These are phyloP conservation scores for Leptatherina wallacei DNA, from an alignment of 2,797 vertebrate species.

Conservation along the genomic window DNA sequence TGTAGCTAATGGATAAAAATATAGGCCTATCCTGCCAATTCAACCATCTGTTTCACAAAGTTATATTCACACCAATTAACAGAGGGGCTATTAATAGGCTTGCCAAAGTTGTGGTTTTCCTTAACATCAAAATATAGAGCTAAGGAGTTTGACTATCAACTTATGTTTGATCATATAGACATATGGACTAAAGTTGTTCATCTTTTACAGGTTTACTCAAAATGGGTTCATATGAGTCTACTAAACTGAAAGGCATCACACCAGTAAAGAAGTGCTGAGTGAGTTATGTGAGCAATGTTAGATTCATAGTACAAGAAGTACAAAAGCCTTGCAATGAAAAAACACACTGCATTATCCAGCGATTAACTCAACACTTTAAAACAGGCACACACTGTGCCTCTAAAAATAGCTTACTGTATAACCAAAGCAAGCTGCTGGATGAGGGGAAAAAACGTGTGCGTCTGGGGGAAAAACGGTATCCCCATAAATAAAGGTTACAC, in stretches of 20 bases:
- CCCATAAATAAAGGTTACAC: conserved; percentile 28
- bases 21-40: neutral
- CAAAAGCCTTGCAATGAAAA: conserved; percentile 11
- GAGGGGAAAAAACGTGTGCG: conserved; percentile 6
- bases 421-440: conserved; percentile 67
- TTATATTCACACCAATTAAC: conserved; percentile 3
- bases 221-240: neutral
- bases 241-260: neutral
- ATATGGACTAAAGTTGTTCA: neutral
- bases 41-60: neutral
- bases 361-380: conserved; percentile 59
- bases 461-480: conserved; percentile 30
- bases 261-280: neutral
- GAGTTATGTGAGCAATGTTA: conserved; percentile 13
- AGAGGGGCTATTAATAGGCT: neutral
- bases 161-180: neutral
- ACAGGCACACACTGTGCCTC: conserved; percentile 36
- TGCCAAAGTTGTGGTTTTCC: conserved; percentile 6
- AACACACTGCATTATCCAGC: conserved; percentile 51
- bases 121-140: conserved; percentile 8
- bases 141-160: conserved; percentile 6
- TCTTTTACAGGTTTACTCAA: neutral
- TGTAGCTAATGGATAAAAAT: neutral
- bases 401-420: conserved; percentile 74
- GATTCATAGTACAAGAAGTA: neutral